These are phyloP conservation scores for Morbakka virulenta DNA, from an alignment of 30 jellyfish, hydroid and myxozoan species.

Conservation along the genomic window DNA sequence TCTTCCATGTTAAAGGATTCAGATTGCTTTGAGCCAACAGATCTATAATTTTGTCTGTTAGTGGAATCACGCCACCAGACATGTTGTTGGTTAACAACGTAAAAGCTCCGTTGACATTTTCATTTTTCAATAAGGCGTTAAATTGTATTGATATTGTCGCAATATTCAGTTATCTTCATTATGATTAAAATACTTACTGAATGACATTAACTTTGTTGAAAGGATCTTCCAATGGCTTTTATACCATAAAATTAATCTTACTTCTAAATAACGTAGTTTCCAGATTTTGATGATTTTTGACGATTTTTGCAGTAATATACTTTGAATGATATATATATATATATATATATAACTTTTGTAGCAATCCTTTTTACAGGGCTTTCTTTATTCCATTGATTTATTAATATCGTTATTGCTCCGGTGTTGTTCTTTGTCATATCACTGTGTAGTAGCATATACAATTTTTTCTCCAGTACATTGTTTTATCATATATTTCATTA, in stretches of 20 bases:
- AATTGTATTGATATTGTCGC: not conserved
- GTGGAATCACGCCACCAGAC: not conserved
- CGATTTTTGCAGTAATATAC: slow-evolving; percentile 5
- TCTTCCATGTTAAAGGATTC: no score
- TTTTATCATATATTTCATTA: not conserved
- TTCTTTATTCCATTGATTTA: slow-evolving; percentile 1
- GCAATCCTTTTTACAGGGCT: not conserved
- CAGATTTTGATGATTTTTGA: slow-evolving; percentile 5
- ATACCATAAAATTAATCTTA: not conserved
- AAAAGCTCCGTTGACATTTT: not conserved
- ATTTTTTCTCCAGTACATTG: not conserved
- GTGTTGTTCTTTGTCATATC: not conserved
- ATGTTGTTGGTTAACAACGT: not conserved
- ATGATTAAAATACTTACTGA: not conserved
- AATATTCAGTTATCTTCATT: not conserved
- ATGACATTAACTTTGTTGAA: not conserved
- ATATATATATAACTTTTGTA: no score
- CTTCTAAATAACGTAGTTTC: not conserved
- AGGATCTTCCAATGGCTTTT: not conserved
- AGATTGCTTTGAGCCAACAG: no score
- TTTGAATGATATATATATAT: not conserved
- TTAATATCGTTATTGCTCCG: not conserved
- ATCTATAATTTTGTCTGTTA: not conserved
- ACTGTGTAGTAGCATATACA: not conserved
- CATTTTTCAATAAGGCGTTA: not conserved